Conservation (phyloP, 2,888 invertebrate species). For the Leptarthrus brevirostris region DNA sequence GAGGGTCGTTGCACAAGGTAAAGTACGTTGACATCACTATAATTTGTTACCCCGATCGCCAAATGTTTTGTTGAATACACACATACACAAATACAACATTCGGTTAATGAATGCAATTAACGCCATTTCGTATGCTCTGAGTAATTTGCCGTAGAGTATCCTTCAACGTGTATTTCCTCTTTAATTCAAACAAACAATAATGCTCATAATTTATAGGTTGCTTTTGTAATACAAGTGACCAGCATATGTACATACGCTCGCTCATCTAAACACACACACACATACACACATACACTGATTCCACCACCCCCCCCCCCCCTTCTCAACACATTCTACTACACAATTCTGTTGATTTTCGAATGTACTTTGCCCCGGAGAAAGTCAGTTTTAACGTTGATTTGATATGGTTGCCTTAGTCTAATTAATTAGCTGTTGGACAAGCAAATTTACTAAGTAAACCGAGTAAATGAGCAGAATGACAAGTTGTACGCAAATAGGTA, state of each 20-base stretch:
- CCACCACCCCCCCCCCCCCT: too few species aligned
- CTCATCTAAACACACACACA: neutral
- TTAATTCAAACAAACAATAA: neutral
- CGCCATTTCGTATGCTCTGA: too few species aligned
- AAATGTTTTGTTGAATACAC: too few species aligned
- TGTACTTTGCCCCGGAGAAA: slow-evolving; percentile 14
- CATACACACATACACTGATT: neutral
- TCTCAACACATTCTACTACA: too few species aligned
- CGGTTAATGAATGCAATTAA: too few species aligned
- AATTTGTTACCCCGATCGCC: too few species aligned
- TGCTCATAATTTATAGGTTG: neutral
- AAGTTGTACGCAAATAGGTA: slow-evolving; percentile 21
- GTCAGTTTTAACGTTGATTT: slow-evolving; percentile 38
- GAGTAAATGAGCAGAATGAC: slow-evolving; percentile 39
- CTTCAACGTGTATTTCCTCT: neutral
- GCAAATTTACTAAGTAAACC: slow-evolving; percentile 35
- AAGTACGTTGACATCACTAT: too few species aligned
- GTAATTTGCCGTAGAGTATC: too few species aligned
- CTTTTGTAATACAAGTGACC: neutral
- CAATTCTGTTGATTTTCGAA: slow-evolving; percentile 34
- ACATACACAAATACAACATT: too few species aligned
- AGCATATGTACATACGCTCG: too few species aligned
- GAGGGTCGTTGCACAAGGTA: too few species aligned
- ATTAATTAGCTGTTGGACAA: slow-evolving; percentile 42
- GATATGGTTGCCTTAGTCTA: slow-evolving; percentile 41